Evolutionary conservation across 92 coral and sea anemone species (phyloP).

Genomic region (Muricea muricata): DNA sequence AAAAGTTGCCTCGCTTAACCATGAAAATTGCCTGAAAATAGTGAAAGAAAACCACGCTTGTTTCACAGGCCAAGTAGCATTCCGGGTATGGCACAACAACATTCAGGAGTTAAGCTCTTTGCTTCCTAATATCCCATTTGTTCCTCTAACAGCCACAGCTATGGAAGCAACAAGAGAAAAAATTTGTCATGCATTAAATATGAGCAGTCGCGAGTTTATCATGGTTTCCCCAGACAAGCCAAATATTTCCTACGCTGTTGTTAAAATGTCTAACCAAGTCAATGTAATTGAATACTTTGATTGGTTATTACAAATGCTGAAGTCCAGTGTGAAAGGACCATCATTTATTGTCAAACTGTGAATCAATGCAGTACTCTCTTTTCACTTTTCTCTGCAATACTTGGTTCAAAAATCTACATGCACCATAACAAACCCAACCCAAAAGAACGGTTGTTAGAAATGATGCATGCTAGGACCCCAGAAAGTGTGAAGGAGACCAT

Average conservation of each 20-base stretch:
- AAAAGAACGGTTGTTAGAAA: constrained; percentile 44
- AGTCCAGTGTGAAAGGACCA: constrained; percentile 11
- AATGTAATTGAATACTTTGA: constrained; percentile 38
- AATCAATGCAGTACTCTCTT: constrained; percentile 7
- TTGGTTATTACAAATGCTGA: constrained; percentile 21
- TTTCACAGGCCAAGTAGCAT: no score
- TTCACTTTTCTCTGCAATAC: constrained; percentile 3
- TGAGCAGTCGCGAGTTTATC: constrained; percentile 24
- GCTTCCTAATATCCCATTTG: no score
- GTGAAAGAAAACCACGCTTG: no score
- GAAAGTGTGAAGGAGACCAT: constrained; percentile 46
- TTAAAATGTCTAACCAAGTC: constrained; percentile 31
- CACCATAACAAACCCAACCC: constrained; percentile 3
- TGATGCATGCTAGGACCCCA: constrained; percentile 59
- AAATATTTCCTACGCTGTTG: neutral
- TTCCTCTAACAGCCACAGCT: neutral
- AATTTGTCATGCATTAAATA: neutral
- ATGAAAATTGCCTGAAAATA: no score
- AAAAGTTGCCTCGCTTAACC: no score
- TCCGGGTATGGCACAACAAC: no score
- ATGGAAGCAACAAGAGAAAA: neutral
- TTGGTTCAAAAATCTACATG: neutral
- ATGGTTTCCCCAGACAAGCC: constrained; percentile 38
- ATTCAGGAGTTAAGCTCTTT: no score
- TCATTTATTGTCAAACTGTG: constrained; percentile 27